Conservation (phyloP, 2,113 vertebrate species). For the Ia io region DNA sequence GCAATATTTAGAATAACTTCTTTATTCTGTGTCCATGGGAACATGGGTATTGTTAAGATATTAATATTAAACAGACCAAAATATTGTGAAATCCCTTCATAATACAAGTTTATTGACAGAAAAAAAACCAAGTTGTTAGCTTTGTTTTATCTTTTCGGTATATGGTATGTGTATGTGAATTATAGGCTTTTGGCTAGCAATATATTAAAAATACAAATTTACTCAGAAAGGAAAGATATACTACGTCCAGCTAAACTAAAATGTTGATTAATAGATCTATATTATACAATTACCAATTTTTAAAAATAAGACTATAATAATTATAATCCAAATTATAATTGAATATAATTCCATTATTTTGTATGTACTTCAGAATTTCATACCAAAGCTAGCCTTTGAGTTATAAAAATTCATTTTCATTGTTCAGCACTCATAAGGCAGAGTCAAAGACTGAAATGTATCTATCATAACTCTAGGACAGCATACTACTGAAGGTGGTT, state of each 20-base stretch:
- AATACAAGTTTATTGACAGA: slow-evolving; percentile 1
- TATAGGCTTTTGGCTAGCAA: background rate
- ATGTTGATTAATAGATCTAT: background rate
- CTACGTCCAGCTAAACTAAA: background rate
- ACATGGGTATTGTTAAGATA: background rate
- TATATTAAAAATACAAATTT: slow-evolving; percentile 27
- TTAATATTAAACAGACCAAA: slow-evolving; percentile 19
- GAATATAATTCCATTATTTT: slow-evolving; percentile 7
- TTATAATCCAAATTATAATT: background rate
- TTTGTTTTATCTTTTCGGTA: background rate
- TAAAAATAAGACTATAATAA: background rate
- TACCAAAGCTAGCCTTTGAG: background rate
- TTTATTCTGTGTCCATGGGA: slow-evolving; percentile 12
- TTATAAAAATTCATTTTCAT: slow-evolving; percentile 34
- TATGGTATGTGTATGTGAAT: background rate
- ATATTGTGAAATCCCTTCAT: background rate
- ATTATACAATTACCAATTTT: slow-evolving; percentile 18
- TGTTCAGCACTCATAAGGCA: background rate
- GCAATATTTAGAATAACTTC: slow-evolving; percentile 2
- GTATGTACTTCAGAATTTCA: background rate
- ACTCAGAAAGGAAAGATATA: slow-evolving; percentile 4
- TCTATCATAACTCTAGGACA: background rate
- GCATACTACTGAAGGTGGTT: background rate
- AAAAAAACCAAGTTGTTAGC: slow-evolving; percentile 38
- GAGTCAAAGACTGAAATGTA: background rate